Evolutionary conservation across 1,140 invertebrate genomes (phyloP).

Genomic region (Limonius californicus): DNA sequence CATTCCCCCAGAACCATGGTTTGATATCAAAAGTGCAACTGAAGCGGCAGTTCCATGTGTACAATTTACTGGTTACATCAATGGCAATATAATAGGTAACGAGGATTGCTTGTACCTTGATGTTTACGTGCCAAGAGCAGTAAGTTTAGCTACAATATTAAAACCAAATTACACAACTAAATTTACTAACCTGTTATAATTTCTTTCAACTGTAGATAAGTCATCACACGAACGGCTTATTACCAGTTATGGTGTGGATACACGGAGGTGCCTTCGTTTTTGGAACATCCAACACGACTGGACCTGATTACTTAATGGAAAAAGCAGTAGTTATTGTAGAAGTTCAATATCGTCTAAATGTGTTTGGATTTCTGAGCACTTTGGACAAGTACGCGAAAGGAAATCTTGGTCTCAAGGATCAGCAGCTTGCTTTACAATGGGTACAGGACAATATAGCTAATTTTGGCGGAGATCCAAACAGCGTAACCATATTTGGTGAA

Average conservation of each 20-base stretch:
- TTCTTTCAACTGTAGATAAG: neutral
- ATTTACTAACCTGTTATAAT: neutral
- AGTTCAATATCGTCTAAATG: slow-evolving; percentile 67
- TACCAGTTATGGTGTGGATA: slow-evolving; percentile 73
- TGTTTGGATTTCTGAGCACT: slow-evolving; percentile 54
- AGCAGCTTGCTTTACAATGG: slow-evolving; percentile 50
- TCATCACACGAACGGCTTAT: neutral
- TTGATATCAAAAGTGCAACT: no score
- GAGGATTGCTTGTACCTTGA: no score
- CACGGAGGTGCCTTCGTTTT: slow-evolving; percentile 69
- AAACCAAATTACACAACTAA: no score
- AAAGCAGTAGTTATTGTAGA: slow-evolving; percentile 66
- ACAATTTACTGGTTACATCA: no score
- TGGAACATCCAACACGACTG: slow-evolving; percentile 59
- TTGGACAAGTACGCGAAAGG: slow-evolving; percentile 46
- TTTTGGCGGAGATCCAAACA: slow-evolving; percentile 45
- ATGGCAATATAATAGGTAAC: no score
- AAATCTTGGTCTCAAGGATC: slow-evolving; percentile 49
- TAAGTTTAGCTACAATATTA: no score
- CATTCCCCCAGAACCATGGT: no score
- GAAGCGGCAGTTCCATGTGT: no score
- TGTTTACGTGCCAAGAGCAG: no score
- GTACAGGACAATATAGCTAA: slow-evolving; percentile 45
- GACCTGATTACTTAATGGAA: slow-evolving; percentile 61
- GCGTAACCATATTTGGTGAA: slow-evolving; percentile 46